Evolutionary conservation across 1,140 invertebrate species (phyloP).

Genomic region (Trichomalopsis sarcophagae): DNA sequence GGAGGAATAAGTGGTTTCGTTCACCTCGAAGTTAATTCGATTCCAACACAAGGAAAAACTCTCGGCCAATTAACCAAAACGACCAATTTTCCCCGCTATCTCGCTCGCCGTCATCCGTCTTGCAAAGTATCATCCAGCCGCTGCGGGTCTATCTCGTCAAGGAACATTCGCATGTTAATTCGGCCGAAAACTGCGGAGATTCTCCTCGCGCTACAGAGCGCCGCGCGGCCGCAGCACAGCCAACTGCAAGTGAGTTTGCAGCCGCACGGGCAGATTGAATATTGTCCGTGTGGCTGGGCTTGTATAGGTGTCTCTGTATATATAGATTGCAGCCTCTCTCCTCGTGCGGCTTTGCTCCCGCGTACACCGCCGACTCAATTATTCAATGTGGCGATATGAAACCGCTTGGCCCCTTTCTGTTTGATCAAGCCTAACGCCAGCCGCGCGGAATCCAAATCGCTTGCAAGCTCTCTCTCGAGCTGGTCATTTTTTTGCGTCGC

Average conservation of each 20-base stretch:
- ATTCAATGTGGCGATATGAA: constrained; percentile 14
- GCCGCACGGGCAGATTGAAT: constrained; percentile 20
- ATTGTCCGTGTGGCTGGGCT: not conserved
- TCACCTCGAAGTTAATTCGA: too few species aligned
- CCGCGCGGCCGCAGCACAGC: not conserved
- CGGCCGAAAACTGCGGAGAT: not conserved
- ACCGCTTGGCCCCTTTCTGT: not conserved
- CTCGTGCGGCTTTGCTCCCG: not conserved
- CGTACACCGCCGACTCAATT: not conserved
- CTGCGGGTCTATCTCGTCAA: not conserved
- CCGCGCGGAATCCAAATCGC: not conserved
- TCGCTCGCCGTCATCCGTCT: too few species aligned
- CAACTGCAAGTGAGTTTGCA: constrained; percentile 8
- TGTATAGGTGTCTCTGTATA: not conserved
- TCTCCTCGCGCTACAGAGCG: not conserved
- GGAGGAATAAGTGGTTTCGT: too few species aligned
- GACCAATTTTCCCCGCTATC: too few species aligned
- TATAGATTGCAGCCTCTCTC: not conserved
- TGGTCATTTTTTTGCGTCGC: not conserved
- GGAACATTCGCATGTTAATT: not conserved
- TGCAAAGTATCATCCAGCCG: too few species aligned
- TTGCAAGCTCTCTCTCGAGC: too few species aligned
- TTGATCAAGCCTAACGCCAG: not conserved
- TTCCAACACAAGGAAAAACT: too few species aligned
- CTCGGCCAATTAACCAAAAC: too few species aligned